Percentiles rank a stretch among this genome's conserved stretches.
These are phyloP conservation scores for Branchinecta sandiegonensis DNA, from an alignment of 2,888 invertebrate species.

Conservation along the genomic window DNA sequence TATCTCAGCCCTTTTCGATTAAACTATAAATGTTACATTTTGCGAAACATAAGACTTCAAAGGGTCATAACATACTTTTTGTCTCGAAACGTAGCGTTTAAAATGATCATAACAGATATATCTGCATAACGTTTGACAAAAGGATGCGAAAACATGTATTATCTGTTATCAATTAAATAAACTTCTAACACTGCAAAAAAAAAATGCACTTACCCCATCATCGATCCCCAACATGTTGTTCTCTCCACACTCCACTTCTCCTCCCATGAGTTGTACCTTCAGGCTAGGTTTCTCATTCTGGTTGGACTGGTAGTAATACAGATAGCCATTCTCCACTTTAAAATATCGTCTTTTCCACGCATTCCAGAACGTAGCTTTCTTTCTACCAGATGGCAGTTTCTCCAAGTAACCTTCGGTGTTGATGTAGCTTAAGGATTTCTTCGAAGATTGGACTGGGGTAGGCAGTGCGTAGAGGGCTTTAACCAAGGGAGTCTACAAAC, in stretches of 20 bases:
- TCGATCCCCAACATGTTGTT: slow-evolving; percentile 32
- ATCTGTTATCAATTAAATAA: neutral
- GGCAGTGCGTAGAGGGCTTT: slow-evolving; percentile 20
- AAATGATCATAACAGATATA: too few species aligned
- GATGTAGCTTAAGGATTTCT: slow-evolving; percentile 28
- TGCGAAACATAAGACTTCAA: too few species aligned
- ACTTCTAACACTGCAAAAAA: neutral
- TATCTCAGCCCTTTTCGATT: too few species aligned
- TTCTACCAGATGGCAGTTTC: slow-evolving; percentile 39
- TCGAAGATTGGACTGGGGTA: slow-evolving; percentile 9
- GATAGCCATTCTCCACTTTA: slow-evolving; percentile 39
- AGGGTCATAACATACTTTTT: too few species aligned
- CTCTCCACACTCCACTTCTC: slow-evolving; percentile 38
- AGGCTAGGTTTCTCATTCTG: slow-evolving; percentile 36
- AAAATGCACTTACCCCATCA: slow-evolving; percentile 31
- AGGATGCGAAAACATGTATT: too few species aligned
- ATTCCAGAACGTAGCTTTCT: slow-evolving; percentile 42
- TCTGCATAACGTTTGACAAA: too few species aligned
- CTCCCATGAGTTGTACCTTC: slow-evolving; percentile 39
- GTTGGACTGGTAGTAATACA: slow-evolving; percentile 40
- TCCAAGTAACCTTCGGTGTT: slow-evolving; percentile 43
- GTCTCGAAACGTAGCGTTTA: too few species aligned
- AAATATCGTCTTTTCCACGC: slow-evolving; percentile 44
- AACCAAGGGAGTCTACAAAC: slow-evolving; percentile 23
- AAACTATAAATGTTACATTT: too few species aligned